phyloP scores from a whole-genome alignment of 2,113 vertebrate species.

The Chloroceryle aenea region DNA sequence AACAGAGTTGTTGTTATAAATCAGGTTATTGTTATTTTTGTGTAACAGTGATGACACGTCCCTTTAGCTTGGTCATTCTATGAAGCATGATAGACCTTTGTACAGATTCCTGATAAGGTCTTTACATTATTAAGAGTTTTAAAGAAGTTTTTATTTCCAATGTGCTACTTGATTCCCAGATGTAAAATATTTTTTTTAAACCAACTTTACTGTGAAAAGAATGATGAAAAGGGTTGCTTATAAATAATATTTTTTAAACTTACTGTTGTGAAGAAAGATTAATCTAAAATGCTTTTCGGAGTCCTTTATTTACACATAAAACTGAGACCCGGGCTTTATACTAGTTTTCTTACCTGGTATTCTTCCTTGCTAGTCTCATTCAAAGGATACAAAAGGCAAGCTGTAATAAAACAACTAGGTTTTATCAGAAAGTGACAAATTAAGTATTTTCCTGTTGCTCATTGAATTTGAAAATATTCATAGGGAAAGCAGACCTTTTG shows the following conservation, averaged over 20 bases:
- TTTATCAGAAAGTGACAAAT: not conserved
- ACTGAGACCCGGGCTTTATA: not conserved
- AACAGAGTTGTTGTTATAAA: no score
- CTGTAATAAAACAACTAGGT: not conserved
- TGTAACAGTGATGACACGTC: not conserved
- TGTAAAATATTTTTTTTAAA: conserved; percentile 2
- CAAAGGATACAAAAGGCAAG: conserved; percentile 21
- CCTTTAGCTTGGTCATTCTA: not conserved
- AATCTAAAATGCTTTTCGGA: conserved; percentile 10
- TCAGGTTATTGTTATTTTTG: not conserved
- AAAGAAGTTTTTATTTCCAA: not conserved
- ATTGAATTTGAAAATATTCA: not conserved
- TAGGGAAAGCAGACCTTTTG: not conserved
- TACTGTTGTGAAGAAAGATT: not conserved
- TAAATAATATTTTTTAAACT: conserved; percentile 8
- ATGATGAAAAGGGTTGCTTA: not conserved
- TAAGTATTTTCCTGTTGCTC: not conserved
- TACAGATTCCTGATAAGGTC: not conserved
- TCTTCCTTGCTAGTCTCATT: conserved; percentile 2
- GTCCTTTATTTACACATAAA: not conserved
- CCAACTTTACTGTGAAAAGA: not conserved
- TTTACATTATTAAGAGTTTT: not conserved
- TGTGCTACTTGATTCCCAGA: not conserved
- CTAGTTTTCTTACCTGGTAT: not conserved
- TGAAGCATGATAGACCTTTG: not conserved